Evolutionary conservation across 2,888 invertebrate species (phyloP).

Genomic region (Hirtodrosophila alboralis): DNA sequence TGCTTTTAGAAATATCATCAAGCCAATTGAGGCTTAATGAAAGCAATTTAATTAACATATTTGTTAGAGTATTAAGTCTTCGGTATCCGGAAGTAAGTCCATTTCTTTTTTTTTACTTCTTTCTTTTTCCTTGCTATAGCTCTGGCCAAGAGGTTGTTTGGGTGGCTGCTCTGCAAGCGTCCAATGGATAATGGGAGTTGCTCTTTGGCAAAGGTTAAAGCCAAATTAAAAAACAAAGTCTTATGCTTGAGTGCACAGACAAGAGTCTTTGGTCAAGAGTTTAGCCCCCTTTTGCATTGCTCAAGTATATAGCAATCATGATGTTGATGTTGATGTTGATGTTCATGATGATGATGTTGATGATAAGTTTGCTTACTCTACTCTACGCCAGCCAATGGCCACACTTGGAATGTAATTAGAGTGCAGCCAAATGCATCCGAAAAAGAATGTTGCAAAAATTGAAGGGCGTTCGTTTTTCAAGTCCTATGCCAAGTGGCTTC

Average conservation of each 20-base stretch:
- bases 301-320: slow-evolving; percentile 46
- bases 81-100: no score
- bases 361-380: slow-evolving; percentile 53
- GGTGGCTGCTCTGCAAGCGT: slow-evolving; percentile 18
- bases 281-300: slow-evolving; percentile 34
- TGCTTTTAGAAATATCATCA: no score
- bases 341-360: slow-evolving; percentile 27
- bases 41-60: no score
- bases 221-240: slow-evolving; percentile 74
- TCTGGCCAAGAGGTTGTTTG: slow-evolving; percentile 1
- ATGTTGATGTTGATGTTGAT: slow-evolving; percentile 13
- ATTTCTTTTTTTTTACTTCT: no score
- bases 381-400: slow-evolving; percentile 56
- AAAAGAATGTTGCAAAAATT: slow-evolving; percentile 56
- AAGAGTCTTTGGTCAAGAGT: slow-evolving; percentile 63
- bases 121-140: no score
- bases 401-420: slow-evolving; percentile 72
- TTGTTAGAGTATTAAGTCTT: no score
- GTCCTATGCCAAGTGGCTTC: slow-evolving; percentile 39
- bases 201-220: slow-evolving; percentile 64
- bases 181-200: slow-evolving; percentile 45
- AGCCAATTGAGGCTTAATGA: no score
- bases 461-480: slow-evolving; percentile 50
- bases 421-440: slow-evolving; percentile 72
- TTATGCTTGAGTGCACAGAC: slow-evolving; percentile 66